phyloP scores from a whole-genome alignment of 2,113 vertebrate species.

The Procavia capensis region DNA sequence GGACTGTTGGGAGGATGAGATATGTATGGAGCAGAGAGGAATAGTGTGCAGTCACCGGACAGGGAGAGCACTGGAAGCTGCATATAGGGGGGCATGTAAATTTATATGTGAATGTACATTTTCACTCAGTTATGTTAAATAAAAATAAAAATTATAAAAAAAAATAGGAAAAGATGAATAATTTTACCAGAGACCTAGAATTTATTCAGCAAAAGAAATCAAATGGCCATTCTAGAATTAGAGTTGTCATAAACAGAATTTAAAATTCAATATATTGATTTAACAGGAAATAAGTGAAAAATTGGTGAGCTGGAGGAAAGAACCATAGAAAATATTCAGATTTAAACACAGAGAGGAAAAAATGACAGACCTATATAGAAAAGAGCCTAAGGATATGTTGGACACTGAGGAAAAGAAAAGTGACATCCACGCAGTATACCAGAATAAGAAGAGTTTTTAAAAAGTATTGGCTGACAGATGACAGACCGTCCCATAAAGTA shows the following conservation, averaged over 20 bases:
- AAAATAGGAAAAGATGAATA: background rate
- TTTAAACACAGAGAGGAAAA: background rate
- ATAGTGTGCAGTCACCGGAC: too few species aligned
- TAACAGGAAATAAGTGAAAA: background rate
- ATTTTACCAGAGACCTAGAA: background rate
- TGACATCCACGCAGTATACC: background rate
- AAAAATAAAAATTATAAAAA: too few species aligned
- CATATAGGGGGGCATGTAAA: too few species aligned
- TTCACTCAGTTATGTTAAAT: too few species aligned
- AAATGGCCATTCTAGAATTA: background rate
- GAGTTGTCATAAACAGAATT: background rate
- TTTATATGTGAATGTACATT: too few species aligned
- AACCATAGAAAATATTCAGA: background rate
- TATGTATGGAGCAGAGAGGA: too few species aligned
- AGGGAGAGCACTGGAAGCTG: too few species aligned
- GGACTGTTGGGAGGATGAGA: too few species aligned
- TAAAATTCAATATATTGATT: background rate
- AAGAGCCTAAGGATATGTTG: background rate
- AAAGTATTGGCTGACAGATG: background rate
- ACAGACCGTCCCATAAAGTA: too few species aligned
- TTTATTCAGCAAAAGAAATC: background rate
- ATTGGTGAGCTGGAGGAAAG: background rate
- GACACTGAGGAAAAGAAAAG: background rate
- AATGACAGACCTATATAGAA: background rate
- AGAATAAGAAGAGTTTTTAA: background rate